These are phyloP conservation scores for Herpailurus yagouaroundi DNA, from an alignment of 2,113 vertebrate species.

Conservation along the genomic window DNA sequence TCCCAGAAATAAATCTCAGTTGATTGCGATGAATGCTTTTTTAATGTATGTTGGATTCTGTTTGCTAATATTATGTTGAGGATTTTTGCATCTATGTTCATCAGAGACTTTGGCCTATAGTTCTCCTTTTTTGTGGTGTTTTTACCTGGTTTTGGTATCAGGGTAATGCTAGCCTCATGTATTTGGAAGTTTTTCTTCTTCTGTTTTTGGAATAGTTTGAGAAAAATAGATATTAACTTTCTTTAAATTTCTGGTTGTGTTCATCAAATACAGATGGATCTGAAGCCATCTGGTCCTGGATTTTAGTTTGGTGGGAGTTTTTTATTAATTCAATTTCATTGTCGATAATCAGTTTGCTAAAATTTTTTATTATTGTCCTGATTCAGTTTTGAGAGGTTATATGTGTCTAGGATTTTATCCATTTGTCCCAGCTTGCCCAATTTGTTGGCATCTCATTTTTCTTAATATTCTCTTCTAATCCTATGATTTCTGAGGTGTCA, in stretches of 20 bases:
- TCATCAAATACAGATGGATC: not conserved
- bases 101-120: no score
- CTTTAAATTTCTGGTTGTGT: not conserved
- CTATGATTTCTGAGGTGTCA: not conserved
- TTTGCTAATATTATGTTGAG: no score
- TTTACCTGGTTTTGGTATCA: no score
- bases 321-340: not conserved
- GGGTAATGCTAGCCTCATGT: no score
- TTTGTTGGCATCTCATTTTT: not conserved
- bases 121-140: no score
- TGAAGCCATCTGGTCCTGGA: not conserved
- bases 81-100: no score
- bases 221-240: not conserved
- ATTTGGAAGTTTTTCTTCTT: no score
- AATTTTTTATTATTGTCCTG: not conserved
- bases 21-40: no score
- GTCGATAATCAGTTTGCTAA: not conserved
- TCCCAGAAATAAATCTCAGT: no score
- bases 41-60: no score
- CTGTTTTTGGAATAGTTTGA: no score
- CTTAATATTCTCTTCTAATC: not conserved
- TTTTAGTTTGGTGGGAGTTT: not conserved
- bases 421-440: not conserved
- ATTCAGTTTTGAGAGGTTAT: not conserved
- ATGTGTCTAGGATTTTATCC: not conserved